A percentile compares a stretch with the other conserved stretches of the same genome.
These are phyloP conservation scores for Nixonia krombeini DNA, from an alignment of 1,140 invertebrate species.

Conservation along the genomic window DNA sequence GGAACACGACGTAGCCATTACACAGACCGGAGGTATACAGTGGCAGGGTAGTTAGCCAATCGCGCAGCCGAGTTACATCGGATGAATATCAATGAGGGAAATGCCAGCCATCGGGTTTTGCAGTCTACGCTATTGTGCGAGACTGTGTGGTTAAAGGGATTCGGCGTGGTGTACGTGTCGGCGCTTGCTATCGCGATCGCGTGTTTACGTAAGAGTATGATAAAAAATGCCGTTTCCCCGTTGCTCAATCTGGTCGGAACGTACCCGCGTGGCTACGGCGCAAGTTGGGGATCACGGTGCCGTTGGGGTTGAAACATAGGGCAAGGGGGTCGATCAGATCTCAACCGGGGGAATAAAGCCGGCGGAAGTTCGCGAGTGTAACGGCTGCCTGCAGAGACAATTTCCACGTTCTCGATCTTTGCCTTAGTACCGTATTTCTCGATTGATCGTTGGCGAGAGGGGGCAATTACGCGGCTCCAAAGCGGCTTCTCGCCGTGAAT, in stretches of 20 bases:
- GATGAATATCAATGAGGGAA: conserved; percentile 69
- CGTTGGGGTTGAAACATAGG: too few relatives aligned
- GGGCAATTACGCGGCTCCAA: too few relatives aligned
- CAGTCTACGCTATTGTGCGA: conserved; percentile 49
- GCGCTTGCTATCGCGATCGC: conserved; percentile 37
- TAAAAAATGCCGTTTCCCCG: conserved; percentile 44
- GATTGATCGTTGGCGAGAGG: too few relatives aligned
- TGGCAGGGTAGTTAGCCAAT: conserved; percentile 68
- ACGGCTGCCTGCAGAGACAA: too few relatives aligned
- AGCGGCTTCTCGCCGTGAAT: too few relatives aligned
- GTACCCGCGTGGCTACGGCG: too few relatives aligned
- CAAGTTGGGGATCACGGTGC: too few relatives aligned
- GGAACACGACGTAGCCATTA: conserved; percentile 39
- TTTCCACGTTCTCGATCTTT: too few relatives aligned
- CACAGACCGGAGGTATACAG: conserved; percentile 45
- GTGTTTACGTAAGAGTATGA: conserved; percentile 57
- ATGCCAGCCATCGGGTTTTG: conserved; percentile 61
- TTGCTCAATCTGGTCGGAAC: conserved; percentile 35
- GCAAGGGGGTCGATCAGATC: too few relatives aligned
- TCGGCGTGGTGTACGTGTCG: conserved; percentile 2
- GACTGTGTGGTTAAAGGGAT: conserved; percentile 9
- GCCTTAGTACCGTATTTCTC: too few relatives aligned
- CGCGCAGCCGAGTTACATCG: conserved; percentile 58
- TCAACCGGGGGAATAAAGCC: background rate
- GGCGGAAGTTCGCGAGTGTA: too few relatives aligned